These are phyloP conservation scores for Melanchra persicariae DNA, from an alignment of 2,888 invertebrate genomes.

Conservation along the genomic window DNA sequence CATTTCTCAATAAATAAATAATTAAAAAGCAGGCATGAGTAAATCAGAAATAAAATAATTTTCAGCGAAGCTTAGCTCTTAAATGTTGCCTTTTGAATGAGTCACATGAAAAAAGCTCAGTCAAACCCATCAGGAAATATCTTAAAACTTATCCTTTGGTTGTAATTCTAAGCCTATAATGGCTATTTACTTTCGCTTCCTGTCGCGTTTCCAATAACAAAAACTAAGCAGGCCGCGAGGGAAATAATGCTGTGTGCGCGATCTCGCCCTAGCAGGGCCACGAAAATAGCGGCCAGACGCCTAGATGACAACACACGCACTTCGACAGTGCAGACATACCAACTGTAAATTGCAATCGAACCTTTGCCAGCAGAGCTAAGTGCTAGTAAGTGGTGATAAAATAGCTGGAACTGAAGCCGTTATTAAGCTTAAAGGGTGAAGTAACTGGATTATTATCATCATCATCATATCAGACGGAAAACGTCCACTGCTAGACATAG, in stretches of 20 bases:
- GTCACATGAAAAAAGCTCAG: conserved; percentile 6
- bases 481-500: too few species aligned
- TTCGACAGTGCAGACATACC: not conserved
- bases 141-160: conserved; percentile 3
- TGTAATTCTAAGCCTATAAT: conserved; percentile 52
- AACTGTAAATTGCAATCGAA: not conserved
- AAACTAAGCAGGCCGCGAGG: conserved; percentile 66
- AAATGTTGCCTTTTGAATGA: too few species aligned
- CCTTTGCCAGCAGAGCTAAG: not conserved
- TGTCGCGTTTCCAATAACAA: conserved; percentile 70
- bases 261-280: conserved; percentile 55
- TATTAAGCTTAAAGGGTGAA: too few species aligned
- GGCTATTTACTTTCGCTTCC: conserved; percentile 64
- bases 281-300: not conserved
- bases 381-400: not conserved
- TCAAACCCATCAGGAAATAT: conserved; percentile 13
- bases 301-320: not conserved
- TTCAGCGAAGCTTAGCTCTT: not conserved
- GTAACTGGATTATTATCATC: too few species aligned
- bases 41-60: too few species aligned
- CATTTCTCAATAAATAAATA: too few species aligned
- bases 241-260: conserved; percentile 71
- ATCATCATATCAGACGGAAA: too few species aligned
- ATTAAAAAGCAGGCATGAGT: too few species aligned
- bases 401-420: too few species aligned